phyloP scores from a whole-genome alignment of 37 sponge, comb jelly and placozoan species.

The Eunapius fragilis region DNA sequence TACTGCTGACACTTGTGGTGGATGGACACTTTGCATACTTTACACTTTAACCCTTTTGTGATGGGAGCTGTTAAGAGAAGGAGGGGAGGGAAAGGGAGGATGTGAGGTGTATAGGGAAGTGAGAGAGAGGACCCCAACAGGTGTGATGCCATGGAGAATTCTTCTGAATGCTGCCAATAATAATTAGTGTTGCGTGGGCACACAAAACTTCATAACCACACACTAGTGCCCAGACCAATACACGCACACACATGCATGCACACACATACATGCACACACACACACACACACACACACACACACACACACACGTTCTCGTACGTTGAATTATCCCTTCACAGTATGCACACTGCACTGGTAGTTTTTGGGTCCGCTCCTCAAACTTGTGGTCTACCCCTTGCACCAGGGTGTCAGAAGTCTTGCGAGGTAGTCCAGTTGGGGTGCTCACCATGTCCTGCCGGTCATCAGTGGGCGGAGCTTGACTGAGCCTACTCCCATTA shows the following conservation, averaged over 20 bases:
- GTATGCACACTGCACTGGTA: conserved; percentile 61
- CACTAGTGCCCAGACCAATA: too few relatives aligned
- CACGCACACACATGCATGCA: too few relatives aligned
- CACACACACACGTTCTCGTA: conserved; percentile 1
- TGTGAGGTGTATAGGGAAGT: too few relatives aligned
- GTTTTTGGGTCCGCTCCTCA: conserved; percentile 38
- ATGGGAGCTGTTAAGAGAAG: conserved; percentile 34
- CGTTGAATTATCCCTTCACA: conserved; percentile 67
- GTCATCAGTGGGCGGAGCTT: not conserved
- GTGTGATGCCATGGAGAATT: too few relatives aligned
- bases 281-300: not conserved
- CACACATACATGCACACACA: too few relatives aligned
- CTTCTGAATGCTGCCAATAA: too few relatives aligned
- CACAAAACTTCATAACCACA: too few relatives aligned
- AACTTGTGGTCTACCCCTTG: conserved; percentile 64
- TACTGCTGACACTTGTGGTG: conserved; percentile 73
- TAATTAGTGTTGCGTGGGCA: too few relatives aligned
- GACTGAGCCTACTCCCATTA: not conserved
- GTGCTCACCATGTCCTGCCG: not conserved
- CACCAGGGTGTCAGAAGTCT: conserved; percentile 31
- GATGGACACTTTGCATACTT: conserved; percentile 58
- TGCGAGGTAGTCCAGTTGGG: conserved; percentile 25
- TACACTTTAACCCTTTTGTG: conserved; percentile 59
- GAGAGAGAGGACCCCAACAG: too few relatives aligned
- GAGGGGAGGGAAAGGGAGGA: too few relatives aligned